A percentile compares a stretch with the other conserved stretches of the same genome.
These are phyloP conservation scores for Hyaena hyaena DNA, from an alignment of 2,113 vertebrate species.

Conservation along the genomic window DNA sequence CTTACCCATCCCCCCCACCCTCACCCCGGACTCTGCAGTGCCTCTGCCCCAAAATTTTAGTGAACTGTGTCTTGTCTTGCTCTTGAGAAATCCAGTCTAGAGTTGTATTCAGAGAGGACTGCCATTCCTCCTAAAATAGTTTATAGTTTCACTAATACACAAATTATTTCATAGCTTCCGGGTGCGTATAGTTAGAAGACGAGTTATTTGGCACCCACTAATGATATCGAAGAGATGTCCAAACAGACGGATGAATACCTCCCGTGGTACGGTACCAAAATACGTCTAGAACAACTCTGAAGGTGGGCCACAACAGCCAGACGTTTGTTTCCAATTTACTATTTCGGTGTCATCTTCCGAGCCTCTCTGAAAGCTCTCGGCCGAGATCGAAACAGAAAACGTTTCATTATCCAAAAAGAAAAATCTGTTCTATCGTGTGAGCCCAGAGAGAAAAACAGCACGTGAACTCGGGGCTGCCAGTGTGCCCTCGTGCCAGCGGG, in stretches of 20 bases:
- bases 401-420: conserved; percentile 1
- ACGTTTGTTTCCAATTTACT: conserved; percentile 50
- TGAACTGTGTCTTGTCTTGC: neutral
- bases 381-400: conserved; percentile 38
- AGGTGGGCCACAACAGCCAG: rapidly evolving
- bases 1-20: neutral
- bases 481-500: conserved; percentile 75
- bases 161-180: conserved; percentile 2
- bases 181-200: neutral
- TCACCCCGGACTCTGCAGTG: no score
- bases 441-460: conserved; percentile 34
- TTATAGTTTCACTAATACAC: conserved; percentile 26
- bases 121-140: neutral
- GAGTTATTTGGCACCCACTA: neutral
- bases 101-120: neutral
- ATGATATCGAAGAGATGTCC: neutral
- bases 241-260: neutral
- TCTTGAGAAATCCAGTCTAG: neutral
- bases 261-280: neutral
- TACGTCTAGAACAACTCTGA: neutral
- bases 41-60: neutral
- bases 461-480: conserved; percentile 58
- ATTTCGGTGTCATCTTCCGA: conserved; percentile 37
- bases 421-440: neutral
- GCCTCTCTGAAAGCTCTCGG: neutral